Evolutionary conservation across 92 coral and sea anemone species (phyloP).

Genomic region (Porites rus): DNA sequence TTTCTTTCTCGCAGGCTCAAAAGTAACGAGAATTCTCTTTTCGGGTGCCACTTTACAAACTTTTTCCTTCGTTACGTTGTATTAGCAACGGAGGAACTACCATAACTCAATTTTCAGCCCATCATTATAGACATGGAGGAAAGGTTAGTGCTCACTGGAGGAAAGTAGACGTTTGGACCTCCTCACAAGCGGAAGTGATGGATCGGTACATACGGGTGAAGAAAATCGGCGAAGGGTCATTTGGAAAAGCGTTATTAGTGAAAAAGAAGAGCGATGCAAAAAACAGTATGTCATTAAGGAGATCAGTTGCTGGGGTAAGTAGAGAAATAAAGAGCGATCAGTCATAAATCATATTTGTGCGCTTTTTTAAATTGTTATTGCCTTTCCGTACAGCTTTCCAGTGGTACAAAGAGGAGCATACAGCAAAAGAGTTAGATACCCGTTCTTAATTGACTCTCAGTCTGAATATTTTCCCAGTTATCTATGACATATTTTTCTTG

Average conservation of each 20-base stretch:
- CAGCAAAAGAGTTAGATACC: no score
- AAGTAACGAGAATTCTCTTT: constrained; percentile 24
- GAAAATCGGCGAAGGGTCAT: constrained; percentile 99
- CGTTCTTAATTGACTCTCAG: no score
- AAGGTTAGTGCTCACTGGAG: background rate
- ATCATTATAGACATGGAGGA: background rate
- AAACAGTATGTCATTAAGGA: constrained; percentile 95
- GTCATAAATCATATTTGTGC: no score
- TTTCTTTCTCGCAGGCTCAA: constrained; percentile 49
- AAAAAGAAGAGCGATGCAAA: constrained; percentile 87
- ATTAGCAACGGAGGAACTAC: constrained; percentile 30
- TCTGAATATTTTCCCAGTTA: no score
- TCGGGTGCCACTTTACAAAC: constrained; percentile 78
- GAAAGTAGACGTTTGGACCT: background rate
- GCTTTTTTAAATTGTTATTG: no score
- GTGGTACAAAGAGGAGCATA: no score
- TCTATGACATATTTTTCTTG: no score
- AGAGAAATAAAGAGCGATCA: no score
- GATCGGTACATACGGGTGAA: constrained; percentile 89
- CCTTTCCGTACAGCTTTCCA: no score
- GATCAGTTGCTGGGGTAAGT: constrained; percentile 36
- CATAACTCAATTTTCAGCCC: background rate
- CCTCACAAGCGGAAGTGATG: constrained; percentile 41
- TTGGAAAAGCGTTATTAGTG: constrained; percentile 96
- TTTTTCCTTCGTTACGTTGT: constrained; percentile 49